phyloP scores from a whole-genome alignment of 2,113 vertebrate species.

The Cercopithecus mona region DNA sequence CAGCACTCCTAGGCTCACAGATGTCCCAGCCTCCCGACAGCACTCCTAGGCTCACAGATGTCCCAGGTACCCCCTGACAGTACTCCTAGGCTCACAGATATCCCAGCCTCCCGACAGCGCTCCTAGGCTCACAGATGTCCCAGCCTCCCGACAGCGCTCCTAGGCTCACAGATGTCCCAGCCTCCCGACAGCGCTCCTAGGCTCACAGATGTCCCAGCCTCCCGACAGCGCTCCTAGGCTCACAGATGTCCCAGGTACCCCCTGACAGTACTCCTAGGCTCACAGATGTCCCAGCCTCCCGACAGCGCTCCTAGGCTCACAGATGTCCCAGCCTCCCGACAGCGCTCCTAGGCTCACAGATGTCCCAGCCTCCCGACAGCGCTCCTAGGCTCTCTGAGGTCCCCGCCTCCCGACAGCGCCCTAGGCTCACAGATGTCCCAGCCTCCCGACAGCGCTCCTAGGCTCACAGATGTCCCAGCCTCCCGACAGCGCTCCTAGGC shows the following conservation, averaged over 20 bases:
- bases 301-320: not conserved
- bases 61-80: not conserved
- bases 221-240: too few relatives aligned
- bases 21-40: not conserved
- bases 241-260: not conserved
- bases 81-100: too few relatives aligned
- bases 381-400: not conserved
- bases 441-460: not conserved
- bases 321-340: not conserved
- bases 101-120: fast-evolving
- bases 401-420: fast-evolving
- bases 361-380: not conserved
- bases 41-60: not conserved
- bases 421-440: not conserved
- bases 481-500: not conserved
- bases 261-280: not conserved
- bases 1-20: too few relatives aligned
- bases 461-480: not conserved
- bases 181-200: not conserved
- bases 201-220: not conserved
- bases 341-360: too few relatives aligned
- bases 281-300: not conserved
- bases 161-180: not conserved
- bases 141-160: not conserved
- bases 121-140: not conserved